These are phyloP conservation scores for Chymomyza fuscimana DNA, from an alignment of 2,888 invertebrate genomes.

Conservation along the genomic window DNA sequence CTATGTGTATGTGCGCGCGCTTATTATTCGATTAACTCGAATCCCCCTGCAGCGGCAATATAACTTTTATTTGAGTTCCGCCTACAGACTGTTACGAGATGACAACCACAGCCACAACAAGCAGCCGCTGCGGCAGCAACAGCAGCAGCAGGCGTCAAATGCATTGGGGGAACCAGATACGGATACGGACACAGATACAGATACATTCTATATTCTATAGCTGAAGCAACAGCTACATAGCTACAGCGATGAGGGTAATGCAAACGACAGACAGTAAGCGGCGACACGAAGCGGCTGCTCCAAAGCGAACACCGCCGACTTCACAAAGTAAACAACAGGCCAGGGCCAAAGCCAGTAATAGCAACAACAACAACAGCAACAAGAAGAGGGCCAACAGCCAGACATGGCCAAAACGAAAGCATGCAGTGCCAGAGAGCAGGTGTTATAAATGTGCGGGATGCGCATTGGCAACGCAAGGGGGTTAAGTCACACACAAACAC, in stretches of 20 bases:
- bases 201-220: background rate
- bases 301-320: background rate
- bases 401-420: background rate
- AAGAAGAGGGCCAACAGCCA: conserved; percentile 12
- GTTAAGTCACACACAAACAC: conserved; percentile 4
- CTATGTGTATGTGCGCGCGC: conserved; percentile 43
- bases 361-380: background rate
- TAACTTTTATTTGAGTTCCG: conserved; percentile 71
- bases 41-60: conserved; percentile 73
- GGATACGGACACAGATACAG: conserved; percentile 7
- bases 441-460: conserved; percentile 1
- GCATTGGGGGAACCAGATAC: conserved; percentile 2
- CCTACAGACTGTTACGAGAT: conserved; percentile 48
- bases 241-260: conserved; percentile 3
- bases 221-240: conserved; percentile 25
- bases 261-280: background rate
- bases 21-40: conserved; percentile 72
- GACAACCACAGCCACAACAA: conserved; percentile 15
- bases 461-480: background rate
- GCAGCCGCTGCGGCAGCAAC: background rate
- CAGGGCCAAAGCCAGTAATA: conserved; percentile 5
- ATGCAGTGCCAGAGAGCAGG: background rate
- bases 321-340: background rate
- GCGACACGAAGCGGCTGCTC: background rate
- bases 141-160: conserved; percentile 8